Evolutionary conservation across 2,797 vertebrate species (phyloP), one percentile per base, ranked within the genome.

Genomic region (Novumbra hubbsi): DNA sequence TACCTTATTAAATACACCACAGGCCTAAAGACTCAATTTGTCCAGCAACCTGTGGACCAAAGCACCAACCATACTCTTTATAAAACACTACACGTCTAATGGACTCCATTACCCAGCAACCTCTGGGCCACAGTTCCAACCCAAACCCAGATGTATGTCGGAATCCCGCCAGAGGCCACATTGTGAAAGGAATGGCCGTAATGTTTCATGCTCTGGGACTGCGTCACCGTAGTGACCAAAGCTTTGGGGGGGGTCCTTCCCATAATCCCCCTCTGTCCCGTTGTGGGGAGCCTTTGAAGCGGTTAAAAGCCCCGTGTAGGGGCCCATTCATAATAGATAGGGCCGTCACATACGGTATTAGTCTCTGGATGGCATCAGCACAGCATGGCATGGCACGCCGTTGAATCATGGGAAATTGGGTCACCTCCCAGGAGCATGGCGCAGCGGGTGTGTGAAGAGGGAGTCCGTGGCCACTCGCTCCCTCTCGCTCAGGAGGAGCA

Each of bases 361-460:
- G 52, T n/a, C 52, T 21, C 52, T n/a, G 52, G n/a, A 57, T 57
- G 19, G 52, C 19, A 57, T 57, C 52, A 57, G 19, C 1, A n/a
- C 19, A 1, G 52, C 41, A 8, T 21, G 6, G 52, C n/a, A 21
- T 57, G 52, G 7, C n/a, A n/a, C 5, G 8, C 19, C 21, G 52
- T 19, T 57, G 52, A 57, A 57, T 57, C 52, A 57, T 57, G 52
- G 52, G 50, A 57, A 57, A 57, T 9, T 57, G 52, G 52, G 52
- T 57, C 52, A 57, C 52, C 52, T 57, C 52, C 52, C 52, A 57
- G 52, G 52, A 57, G 52, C 52, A 19, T 11, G 8, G n/a, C n/a
- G n/a, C 52, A 21, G 52, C 52, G n/a, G 19, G 52, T 21, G 52
- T 9, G 41, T 45, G 41, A 45, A 45, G 41, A 45, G 41, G 6